Evolutionary conservation across 2,888 invertebrate genomes (phyloP).

Genomic region (Lymantria dispar): DNA sequence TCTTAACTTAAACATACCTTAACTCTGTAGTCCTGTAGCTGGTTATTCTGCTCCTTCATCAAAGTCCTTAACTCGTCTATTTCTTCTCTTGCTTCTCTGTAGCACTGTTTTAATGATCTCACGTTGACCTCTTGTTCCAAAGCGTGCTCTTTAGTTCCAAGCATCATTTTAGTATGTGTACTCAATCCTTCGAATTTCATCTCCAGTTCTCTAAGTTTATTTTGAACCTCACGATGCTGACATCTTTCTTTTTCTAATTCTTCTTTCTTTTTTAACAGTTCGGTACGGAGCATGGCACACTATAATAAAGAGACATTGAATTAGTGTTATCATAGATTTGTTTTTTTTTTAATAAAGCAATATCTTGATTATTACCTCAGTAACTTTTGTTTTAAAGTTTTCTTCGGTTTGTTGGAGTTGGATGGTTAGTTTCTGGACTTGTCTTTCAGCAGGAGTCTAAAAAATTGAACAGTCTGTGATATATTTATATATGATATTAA

Average conservation of each 20-base stretch:
- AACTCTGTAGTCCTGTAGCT: constrained; percentile 86
- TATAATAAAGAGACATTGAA: constrained; percentile 16
- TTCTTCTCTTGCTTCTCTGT: constrained; percentile 81
- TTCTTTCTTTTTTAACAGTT: constrained; percentile 71
- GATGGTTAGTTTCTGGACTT: constrained; percentile 82
- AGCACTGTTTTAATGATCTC: constrained; percentile 76
- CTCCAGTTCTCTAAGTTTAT: constrained; percentile 64
- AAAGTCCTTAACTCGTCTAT: constrained; percentile 83
- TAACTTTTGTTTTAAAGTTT: constrained; percentile 85
- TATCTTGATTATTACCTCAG: constrained; percentile 73
- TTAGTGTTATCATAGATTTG: neutral
- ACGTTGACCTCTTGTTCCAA: constrained; percentile 80
- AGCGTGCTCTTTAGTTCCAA: constrained; percentile 84
- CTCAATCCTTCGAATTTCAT: constrained; percentile 63
- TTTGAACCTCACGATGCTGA: constrained; percentile 78
- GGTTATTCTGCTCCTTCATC: constrained; percentile 85
- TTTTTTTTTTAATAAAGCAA: no score
- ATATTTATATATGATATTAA: no score
- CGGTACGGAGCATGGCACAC: constrained; percentile 70
- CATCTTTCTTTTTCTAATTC: constrained; percentile 82
- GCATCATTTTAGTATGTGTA: constrained; percentile 63
- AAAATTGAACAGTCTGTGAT: neutral
- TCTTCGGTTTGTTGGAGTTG: constrained; percentile 85
- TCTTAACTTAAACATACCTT: constrained; percentile 75
- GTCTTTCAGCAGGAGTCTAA: constrained; percentile 77